Percentiles rank a stretch among this genome's conserved stretches.
phyloP scores from a whole-genome alignment of 2,797 vertebrate species.

The Danio kyathit region DNA sequence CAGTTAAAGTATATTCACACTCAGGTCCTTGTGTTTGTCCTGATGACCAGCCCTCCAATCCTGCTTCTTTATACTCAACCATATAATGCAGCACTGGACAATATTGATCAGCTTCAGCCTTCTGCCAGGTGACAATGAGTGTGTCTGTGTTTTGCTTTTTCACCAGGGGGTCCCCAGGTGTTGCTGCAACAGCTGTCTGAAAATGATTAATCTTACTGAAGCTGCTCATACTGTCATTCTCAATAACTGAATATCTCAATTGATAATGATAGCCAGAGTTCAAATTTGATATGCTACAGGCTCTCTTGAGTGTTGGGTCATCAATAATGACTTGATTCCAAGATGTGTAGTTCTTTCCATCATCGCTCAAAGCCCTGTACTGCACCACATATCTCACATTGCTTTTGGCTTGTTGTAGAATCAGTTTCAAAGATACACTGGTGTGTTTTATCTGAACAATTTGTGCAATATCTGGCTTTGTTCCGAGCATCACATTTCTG shows the following conservation, averaged over 20 bases:
- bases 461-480: background rate
- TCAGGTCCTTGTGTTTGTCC: constrained; percentile 34
- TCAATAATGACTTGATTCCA: background rate
- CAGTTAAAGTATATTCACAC: constrained; percentile 30
- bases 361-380: constrained; percentile 10
- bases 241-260: constrained; percentile 12
- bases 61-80: constrained; percentile 51
- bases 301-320: too few species aligned
- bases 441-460: background rate
- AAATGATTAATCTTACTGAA: background rate
- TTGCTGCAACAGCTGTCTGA: background rate
- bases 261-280: constrained; percentile 26
- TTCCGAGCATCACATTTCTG: background rate
- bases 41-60: constrained; percentile 48
- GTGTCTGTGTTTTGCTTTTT: constrained; percentile 3
- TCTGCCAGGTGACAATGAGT: constrained; percentile 15
- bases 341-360: background rate
- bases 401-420: too few species aligned
- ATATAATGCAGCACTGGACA: constrained; percentile 23
- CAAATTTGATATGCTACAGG: background rate
- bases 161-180: constrained; percentile 9
- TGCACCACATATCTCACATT: constrained; percentile 32
- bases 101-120: background rate
- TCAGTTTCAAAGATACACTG: too few species aligned
- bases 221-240: constrained; percentile 27